Base-by-base conservation (phyloP, 2,113 vertebrate genomes). In the Sardina pilchardus region DNA sequence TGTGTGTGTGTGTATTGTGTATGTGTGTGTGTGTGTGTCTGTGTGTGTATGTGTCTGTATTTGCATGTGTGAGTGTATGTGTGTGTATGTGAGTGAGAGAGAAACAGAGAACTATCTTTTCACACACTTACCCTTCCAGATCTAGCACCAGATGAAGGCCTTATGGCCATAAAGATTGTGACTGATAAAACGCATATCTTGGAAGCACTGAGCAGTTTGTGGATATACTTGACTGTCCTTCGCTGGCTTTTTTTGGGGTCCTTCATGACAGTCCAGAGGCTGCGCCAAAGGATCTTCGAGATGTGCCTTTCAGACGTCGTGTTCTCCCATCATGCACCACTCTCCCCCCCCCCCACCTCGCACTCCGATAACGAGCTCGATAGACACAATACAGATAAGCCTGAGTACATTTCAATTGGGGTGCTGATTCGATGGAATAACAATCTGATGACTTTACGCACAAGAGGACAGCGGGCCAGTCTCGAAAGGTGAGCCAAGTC, bases 101-200 rank as follows among this genome's bases (percentile, higher is more conserved):
- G n/a, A 78, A 34, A 78, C 30, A 78, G 34, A 30, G 63, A 67
- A 36, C 14, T 17, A 2, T 36, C 10, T 36, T 78, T 78, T 36
- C 26, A 30, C 26, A 71, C 26, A 1, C 63, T 71, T 71, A 5
- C 36, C 30, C 30, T 34, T 0, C 30, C 71, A 34, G 30, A 78
- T 78, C 71, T 78, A 78, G 30, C 71, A 17, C 71, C 71, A 78
- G 71, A 78, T 78, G 71, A 78, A 78, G 30, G 19, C 71, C 71
- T 10, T 34, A 36, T 78, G 71, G 26, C 71, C 26, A 34, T 78
- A 78, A 78, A 78, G 30, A 26, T 63, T 24, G 59, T n/a, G 59
- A 63, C 59, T 63, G 59, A 63, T 63, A n/a, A 78, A 78, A 78
- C 2, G 71, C 71, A 78, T 78, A 78, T 34, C 71, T 34, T 36